These are phyloP conservation scores for Cotesia typhae DNA, from an alignment of 1,140 invertebrate species.

Conservation along the genomic window DNA sequence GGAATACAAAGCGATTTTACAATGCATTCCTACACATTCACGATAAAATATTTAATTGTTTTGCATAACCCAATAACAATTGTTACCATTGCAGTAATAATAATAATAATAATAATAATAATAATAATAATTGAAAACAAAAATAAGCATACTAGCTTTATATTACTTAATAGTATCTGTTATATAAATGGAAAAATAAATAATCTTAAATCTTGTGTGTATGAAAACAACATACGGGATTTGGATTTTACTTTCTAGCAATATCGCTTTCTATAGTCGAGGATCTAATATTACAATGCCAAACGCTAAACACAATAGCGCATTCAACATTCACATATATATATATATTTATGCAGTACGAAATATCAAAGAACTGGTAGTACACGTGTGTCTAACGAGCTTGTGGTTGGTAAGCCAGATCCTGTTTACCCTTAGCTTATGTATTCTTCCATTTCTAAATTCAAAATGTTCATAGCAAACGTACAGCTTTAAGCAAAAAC, in stretches of 20 bases:
- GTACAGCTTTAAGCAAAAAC: not conserved
- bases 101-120: too few species aligned
- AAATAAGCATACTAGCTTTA: too few species aligned
- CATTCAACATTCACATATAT: not conserved
- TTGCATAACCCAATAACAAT: too few species aligned
- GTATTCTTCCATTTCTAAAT: too few species aligned
- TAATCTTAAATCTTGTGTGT: not conserved
- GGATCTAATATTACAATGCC: not conserved
- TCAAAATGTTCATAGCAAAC: too few species aligned
- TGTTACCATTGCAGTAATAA: too few species aligned
- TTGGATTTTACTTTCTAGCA: too few species aligned
- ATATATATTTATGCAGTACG: constrained; percentile 1
- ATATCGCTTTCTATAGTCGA: too few species aligned
- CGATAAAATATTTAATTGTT: not conserved
- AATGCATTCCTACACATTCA: not conserved
- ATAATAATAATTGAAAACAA: too few species aligned
- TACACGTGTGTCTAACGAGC: constrained; percentile 16
- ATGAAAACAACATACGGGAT: not conserved
- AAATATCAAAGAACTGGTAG: constrained; percentile 16
- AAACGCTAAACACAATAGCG: not conserved
- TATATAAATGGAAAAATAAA: too few species aligned
- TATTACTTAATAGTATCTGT: too few species aligned
- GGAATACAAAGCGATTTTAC: constrained; percentile 1
- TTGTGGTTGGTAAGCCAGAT: not conserved
- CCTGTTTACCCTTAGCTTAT: too few species aligned